A percentile compares a stretch with the other conserved stretches of the same genome.
Evolutionary conservation across 2,797 vertebrate species (phyloP).

Genomic region (Gymnothorax javanicus): DNA sequence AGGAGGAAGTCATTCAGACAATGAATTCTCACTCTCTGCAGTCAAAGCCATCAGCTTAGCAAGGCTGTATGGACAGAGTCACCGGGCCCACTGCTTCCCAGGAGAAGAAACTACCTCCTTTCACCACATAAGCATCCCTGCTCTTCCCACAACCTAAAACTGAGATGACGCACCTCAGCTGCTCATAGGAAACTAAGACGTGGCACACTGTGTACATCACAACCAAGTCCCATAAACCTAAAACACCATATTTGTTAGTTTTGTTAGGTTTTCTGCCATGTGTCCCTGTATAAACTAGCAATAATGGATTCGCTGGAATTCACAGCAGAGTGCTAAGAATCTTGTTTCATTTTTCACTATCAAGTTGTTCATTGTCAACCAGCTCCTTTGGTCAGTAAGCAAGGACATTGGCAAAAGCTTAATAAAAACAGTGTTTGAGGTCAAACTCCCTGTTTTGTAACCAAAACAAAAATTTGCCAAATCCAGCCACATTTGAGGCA

Average conservation of each 20-base stretch:
- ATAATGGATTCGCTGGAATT: too few relatives aligned
- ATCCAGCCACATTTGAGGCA: not conserved
- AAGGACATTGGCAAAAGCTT: not conserved
- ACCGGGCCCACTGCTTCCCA: not conserved
- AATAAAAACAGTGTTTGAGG: too few relatives aligned
- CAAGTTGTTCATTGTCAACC: not conserved
- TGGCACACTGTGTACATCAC: not conserved
- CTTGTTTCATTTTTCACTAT: not conserved
- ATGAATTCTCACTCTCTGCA: not conserved
- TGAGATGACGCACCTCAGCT: not conserved
- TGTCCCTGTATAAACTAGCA: too few relatives aligned
- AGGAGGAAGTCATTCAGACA: constrained; percentile 7
- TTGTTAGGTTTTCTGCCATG: not conserved
- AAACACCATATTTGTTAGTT: not conserved
- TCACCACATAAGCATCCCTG: constrained; percentile 13
- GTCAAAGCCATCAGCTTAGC: constrained; percentile 1
- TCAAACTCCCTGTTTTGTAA: not conserved
- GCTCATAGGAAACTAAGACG: not conserved
- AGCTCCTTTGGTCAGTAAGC: not conserved
- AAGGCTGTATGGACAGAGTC: constrained; percentile 14
- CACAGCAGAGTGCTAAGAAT: too few relatives aligned
- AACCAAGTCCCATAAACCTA: not conserved
- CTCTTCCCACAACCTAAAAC: constrained; percentile 13
- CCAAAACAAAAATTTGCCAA: not conserved
- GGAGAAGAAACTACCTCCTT: constrained; percentile 13